Base-by-base conservation (phyloP, 2,888 invertebrate genomes). In the Nephrocerus scutellatus region DNA sequence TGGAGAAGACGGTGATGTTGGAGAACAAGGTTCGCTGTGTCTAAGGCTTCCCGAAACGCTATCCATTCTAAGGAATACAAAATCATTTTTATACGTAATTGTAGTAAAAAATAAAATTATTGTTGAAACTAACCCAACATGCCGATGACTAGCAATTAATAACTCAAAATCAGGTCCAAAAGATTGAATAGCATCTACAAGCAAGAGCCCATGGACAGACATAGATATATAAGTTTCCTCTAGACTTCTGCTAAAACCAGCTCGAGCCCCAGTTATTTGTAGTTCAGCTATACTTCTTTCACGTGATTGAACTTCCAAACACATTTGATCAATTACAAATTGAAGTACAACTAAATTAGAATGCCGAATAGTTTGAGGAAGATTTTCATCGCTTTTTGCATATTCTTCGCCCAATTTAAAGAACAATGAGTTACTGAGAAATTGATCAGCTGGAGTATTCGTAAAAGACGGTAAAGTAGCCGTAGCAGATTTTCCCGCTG, bases 111-210 rank as follows among this genome's bases (percentile, higher is more conserved):
- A 33, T 16, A 7, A 14, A 24, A 10, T 4, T 21, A 14, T 9
- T 20, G 15, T 26, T 8, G 13, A 6, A 2, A 46, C 50, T 60
- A 54, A 85, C 86, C 89, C 86, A 16, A 95, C 86, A 66, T 92
- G 90, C 59, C 87, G 87, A 68, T 96, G 95, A 63, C 92, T 93
- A 19, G 95, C 95, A 12, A 93, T 81, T 7, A 96, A 74, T 34
- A 96, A 72, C 66, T 95, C 95, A 71, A 92, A 96, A 73, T 96
- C 95, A 0, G 85, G 84, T 0, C 96, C 95, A 67, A 88, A 91
- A 12, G 90, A 90, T 70, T 96, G 95, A 63, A 95, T 74, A 32
- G 95, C 95, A 72, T 96, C 96, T 4, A 91, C 95, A 37, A 96
- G 70, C 39, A 96, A 73, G 51, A 96, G 73, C 55, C 92, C 90